A percentile compares a stretch with the other conserved stretches of the same genome.
These are phyloP conservation scores for Trachops cirrhosus DNA, from an alignment of 2,797 vertebrate species.

Conservation along the genomic window DNA sequence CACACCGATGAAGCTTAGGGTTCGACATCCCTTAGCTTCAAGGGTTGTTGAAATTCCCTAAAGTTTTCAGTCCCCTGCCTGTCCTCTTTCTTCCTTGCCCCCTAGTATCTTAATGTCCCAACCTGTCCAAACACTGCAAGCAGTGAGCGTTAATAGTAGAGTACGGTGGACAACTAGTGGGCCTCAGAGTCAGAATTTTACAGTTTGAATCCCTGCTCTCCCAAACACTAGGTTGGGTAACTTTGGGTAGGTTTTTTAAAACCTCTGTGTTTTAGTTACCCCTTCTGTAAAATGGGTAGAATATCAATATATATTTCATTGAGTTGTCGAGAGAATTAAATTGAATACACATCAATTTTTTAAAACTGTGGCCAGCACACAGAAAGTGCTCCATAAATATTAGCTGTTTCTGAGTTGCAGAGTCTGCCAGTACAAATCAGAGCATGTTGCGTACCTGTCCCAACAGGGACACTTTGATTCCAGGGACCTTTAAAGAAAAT, in stretches of 20 bases:
- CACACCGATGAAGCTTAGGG: accelerated
- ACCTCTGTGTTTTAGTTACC: neutral
- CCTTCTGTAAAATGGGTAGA: neutral
- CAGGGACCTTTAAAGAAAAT: neutral
- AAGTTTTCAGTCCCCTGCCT: neutral
- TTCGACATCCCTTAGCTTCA: too few species aligned
- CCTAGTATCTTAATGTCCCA: neutral
- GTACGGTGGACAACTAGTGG: neutral
- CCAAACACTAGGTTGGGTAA: neutral
- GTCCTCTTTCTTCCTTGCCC: neutral
- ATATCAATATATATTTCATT: neutral
- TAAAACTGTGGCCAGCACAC: neutral
- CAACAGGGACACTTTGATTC: too few species aligned
- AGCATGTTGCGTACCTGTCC: neutral
- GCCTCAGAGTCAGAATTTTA: neutral
- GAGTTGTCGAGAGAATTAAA: neutral
- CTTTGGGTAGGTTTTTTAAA: neutral
- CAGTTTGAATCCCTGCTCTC: neutral
- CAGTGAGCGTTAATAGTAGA: accelerated
- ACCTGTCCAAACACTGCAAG: too few species aligned
- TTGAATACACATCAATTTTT: neutral
- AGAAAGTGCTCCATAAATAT: neutral
- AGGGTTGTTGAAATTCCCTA: neutral
- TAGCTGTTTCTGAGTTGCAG: neutral
- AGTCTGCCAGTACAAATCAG: neutral